Evolutionary conservation across 2,113 vertebrate species (phyloP), one percentile per base, ranked within the genome.

Genomic region (Vicugna pacos): DNA sequence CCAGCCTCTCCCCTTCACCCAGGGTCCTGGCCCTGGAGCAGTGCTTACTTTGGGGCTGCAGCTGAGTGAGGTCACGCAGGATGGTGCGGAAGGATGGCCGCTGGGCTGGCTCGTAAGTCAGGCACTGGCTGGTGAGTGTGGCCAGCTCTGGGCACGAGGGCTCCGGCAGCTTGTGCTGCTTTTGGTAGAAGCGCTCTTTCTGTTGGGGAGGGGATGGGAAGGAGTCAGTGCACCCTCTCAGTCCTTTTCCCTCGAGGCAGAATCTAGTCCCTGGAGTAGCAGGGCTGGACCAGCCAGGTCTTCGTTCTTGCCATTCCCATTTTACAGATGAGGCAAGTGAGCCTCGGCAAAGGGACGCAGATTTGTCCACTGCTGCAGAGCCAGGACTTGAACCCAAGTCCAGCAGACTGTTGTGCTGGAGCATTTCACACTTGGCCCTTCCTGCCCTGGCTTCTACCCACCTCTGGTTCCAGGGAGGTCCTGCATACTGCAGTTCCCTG

Each of bases 181-280:
- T 99, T 97, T 99, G 99, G 48, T 99, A 99, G 92, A 99, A 99
- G 3, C 98, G 98, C 95, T 99, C 99, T 97, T 99, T 99, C 99
- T 99, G 98, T n/a, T 67, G 32, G 11, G 22, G 6, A 35, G 81
- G 32, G 42, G 8, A 38, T 12, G 8, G 14, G 5, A 1, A 3
- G 16, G 7, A 30, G 38, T 97, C 77, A 94, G 89, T 1, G 14
- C 8, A n/a, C 2, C 5, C 46, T 19, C 38, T 1, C 50, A 62
- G 46, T 5, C 32, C 22, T 10, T 35, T 52, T 38, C 26, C 22
- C 14, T 3, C 35, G 30, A 84, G 60, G 32, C 52, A 48, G 20
- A n/a, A 83, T 38, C 52, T 69, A 20, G 20, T 12, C 56, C 35
- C 5, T 22, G 28, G 42, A 75, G 75, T 15, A 9, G 24, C 20